These are phyloP conservation scores for Pseudolycoriella hygida DNA, from an alignment of 2,888 invertebrate genomes.

Conservation along the genomic window DNA sequence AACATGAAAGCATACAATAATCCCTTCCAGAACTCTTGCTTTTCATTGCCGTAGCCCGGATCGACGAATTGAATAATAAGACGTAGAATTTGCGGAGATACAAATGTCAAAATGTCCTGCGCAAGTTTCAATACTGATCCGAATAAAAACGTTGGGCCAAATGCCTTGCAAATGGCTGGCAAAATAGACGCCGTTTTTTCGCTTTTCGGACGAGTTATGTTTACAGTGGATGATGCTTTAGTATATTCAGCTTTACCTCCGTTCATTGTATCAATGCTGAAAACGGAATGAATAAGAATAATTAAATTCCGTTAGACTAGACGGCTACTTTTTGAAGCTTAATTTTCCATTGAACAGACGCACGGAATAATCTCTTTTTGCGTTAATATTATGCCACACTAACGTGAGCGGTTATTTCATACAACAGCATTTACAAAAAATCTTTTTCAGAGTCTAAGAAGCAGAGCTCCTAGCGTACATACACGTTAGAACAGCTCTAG, in stretches of 20 bases:
- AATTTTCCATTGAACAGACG: no score
- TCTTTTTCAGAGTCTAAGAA: no score
- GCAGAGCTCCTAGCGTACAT: no score
- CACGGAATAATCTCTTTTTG: no score
- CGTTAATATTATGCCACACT: no score
- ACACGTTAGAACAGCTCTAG: no score
- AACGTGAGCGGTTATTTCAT: no score
- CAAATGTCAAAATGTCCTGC: constrained; percentile 72
- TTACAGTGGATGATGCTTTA: constrained; percentile 45
- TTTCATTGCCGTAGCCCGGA: neutral
- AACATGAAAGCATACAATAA: constrained; percentile 62
- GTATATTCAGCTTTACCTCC: constrained; percentile 20
- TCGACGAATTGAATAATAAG: constrained; percentile 53
- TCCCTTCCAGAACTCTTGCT: constrained; percentile 65
- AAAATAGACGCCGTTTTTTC: constrained; percentile 65
- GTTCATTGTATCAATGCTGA: neutral
- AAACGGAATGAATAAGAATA: neutral
- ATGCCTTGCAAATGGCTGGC: constrained; percentile 67
- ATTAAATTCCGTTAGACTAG: no score
- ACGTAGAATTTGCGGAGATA: constrained; percentile 75
- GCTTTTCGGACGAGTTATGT: constrained; percentile 44
- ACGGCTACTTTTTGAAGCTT: no score
- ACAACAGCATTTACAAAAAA: no score
- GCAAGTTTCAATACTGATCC: constrained; percentile 69
- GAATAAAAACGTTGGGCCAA: constrained; percentile 71